Conservation (phyloP, 2,113 vertebrate genomes). For the Promerops cafer region DNA sequence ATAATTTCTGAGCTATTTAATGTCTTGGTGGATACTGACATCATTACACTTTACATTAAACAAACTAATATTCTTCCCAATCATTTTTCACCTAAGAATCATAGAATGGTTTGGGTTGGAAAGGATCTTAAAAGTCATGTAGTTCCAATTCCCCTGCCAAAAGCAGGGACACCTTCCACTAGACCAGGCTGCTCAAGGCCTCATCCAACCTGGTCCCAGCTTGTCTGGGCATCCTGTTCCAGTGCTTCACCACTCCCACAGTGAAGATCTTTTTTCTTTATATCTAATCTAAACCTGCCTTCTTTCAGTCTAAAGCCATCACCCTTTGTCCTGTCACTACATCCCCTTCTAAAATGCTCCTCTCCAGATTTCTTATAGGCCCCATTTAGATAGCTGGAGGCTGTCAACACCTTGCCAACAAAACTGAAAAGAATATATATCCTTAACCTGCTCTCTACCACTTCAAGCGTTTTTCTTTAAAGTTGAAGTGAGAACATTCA, state of each 20-base stretch:
- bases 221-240: not conserved
- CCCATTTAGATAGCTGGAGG: not conserved
- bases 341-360: not conserved
- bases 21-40: not conserved
- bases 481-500: not conserved
- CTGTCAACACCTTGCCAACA: not conserved
- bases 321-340: not conserved
- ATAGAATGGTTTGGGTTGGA: not conserved
- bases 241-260: not conserved
- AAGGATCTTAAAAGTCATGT: not conserved
- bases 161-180: not conserved
- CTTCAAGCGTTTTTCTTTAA: not conserved
- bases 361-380: not conserved
- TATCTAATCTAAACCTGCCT: not conserved
- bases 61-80: not conserved
- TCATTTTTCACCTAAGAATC: not conserved
- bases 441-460: not conserved
- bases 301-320: not conserved
- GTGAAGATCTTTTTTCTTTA: not conserved
- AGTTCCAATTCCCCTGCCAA: not conserved
- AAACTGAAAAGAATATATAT: not conserved
- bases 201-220: not conserved
- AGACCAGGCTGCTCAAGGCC: not conserved
- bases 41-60: not conserved
- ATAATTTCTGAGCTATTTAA: not conserved